Percentiles rank a stretch among this genome's conserved stretches.
Evolutionary conservation across 2,888 invertebrate species (phyloP).

Genomic region (Eilema sororculum): DNA sequence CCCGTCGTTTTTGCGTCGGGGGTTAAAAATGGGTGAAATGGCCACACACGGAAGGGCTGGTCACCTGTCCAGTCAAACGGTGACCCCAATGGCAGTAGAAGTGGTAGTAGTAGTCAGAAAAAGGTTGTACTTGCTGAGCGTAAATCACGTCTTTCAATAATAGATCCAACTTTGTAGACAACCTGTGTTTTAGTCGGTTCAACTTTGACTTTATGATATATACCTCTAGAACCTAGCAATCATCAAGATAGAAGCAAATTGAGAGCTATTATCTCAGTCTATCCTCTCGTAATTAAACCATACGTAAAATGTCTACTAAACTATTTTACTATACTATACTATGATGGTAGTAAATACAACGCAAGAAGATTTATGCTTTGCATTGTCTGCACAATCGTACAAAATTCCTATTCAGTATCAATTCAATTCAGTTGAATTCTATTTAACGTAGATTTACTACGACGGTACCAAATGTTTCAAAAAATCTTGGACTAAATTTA

Average conservation of each 20-base stretch:
- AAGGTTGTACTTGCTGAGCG: neutral
- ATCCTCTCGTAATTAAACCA: neutral
- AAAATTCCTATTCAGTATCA: neutral
- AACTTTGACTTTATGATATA: neutral
- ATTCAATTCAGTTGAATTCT: neutral
- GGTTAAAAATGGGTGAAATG: too few species aligned
- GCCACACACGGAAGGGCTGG: too few species aligned
- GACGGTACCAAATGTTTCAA: neutral
- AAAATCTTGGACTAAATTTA: slow-evolving; percentile 14
- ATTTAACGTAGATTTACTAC: neutral
- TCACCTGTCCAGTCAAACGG: too few species aligned
- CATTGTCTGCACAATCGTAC: neutral
- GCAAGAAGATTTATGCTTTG: neutral
- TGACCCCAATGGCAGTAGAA: too few species aligned
- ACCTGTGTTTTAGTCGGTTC: neutral
- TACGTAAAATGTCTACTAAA: too few species aligned
- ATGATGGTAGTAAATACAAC: neutral
- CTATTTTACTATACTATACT: too few species aligned
- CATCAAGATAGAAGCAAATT: neutral
- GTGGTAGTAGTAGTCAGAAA: too few species aligned
- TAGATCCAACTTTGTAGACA: too few species aligned
- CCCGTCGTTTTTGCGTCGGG: too few species aligned
- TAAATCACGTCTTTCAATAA: too few species aligned
- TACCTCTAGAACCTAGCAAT: too few species aligned
- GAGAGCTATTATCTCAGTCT: too few species aligned